Percentiles rank a stretch among this genome's conserved stretches.
Conservation (phyloP, 2,888 invertebrate species). For the Watsonalla cultraria region DNA sequence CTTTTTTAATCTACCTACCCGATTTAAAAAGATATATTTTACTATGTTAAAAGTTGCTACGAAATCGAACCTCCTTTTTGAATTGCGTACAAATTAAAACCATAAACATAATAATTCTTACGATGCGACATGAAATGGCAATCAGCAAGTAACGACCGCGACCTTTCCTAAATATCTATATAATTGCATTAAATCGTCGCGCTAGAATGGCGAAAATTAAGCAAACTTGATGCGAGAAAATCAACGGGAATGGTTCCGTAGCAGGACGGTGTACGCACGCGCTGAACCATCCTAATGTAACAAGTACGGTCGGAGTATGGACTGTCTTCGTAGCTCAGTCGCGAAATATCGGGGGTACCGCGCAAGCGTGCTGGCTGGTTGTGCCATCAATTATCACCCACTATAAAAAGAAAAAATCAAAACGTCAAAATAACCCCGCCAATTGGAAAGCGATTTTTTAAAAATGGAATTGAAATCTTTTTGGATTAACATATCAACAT, state of each 20-base stretch:
- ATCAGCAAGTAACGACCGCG: too few species aligned
- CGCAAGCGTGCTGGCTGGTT: slow-evolving; percentile 55
- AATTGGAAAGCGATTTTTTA: slow-evolving; percentile 21
- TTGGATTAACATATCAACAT: slow-evolving; percentile 22
- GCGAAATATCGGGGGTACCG: slow-evolving; percentile 46
- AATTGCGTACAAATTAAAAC: too few species aligned
- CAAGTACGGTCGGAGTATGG: slow-evolving; percentile 42
- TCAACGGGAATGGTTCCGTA: slow-evolving; percentile 32
- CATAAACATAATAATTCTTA: too few species aligned
- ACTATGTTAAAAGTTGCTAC: too few species aligned
- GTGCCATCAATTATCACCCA: slow-evolving; percentile 18
- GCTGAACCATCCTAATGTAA: slow-evolving; percentile 46
- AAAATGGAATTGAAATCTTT: slow-evolving; percentile 30
- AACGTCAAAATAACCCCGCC: slow-evolving; percentile 35
- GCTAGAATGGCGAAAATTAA: slow-evolving; percentile 26
- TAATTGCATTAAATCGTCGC: background rate
- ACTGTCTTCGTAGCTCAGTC: slow-evolving; percentile 52
- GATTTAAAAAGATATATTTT: too few species aligned
- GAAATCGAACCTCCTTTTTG: too few species aligned
- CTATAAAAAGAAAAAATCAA: slow-evolving; percentile 32
- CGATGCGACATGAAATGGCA: too few species aligned
- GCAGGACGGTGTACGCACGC: slow-evolving; percentile 41
- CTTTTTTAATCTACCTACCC: too few species aligned
- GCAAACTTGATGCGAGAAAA: slow-evolving; percentile 38
- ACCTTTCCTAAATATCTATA: background rate